These are phyloP conservation scores for Linepithema humile DNA, from an alignment of 1,140 invertebrate genomes.

Conservation along the genomic window DNA sequence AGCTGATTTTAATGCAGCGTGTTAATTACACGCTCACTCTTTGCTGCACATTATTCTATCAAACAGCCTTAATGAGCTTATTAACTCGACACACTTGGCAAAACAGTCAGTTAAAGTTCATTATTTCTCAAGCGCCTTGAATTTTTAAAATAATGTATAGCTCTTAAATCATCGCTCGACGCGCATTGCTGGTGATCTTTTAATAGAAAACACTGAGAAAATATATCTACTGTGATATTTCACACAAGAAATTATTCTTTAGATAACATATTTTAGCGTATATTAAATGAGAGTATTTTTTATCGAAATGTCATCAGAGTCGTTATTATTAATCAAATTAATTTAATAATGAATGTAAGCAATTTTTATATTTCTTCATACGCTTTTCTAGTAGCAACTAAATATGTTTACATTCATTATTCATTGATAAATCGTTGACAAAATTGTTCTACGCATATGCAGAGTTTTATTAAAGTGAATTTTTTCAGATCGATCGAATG, in stretches of 20 bases:
- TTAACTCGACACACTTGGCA: slow-evolving; percentile 24
- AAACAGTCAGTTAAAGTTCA: slow-evolving; percentile 14
- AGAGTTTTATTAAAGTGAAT: neutral
- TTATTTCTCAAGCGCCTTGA: neutral
- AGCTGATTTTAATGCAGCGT: neutral
- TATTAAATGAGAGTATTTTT: neutral
- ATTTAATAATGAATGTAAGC: neutral
- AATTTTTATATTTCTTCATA: neutral
- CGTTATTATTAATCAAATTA: too few species aligned
- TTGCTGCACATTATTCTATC: slow-evolving; percentile 28
- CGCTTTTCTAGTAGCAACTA: neutral
- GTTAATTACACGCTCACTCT: slow-evolving; percentile 15
- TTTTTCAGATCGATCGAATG: neutral
- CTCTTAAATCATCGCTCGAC: neutral
- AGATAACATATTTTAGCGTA: neutral
- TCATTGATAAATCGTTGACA: too few species aligned
- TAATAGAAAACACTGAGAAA: neutral
- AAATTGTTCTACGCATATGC: too few species aligned
- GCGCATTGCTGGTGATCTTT: neutral
- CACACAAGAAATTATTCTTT: neutral
- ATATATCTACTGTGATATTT: neutral
- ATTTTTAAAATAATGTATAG: neutral
- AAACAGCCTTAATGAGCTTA: slow-evolving; percentile 40
- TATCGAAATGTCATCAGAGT: neutral
- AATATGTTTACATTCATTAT: neutral